These are phyloP conservation scores for Falcunculus frontatus DNA, from an alignment of 2,113 vertebrate genomes.

Conservation along the genomic window DNA sequence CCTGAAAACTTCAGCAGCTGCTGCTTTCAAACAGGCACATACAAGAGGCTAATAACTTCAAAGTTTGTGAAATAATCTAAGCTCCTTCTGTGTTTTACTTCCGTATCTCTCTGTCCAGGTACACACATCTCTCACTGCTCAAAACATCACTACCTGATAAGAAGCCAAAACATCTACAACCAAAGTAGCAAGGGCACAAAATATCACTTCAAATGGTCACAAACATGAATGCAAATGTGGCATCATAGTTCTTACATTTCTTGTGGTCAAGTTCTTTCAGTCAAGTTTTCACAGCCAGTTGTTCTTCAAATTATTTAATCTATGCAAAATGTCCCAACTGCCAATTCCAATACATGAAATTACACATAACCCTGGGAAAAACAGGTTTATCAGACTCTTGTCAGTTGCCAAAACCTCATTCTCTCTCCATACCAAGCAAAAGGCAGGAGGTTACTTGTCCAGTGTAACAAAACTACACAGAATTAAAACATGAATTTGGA, in stretches of 20 bases:
- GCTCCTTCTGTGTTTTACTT: background rate
- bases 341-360: accelerated
- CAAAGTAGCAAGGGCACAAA: background rate
- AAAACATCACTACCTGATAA: background rate
- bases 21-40: background rate
- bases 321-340: background rate
- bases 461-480: background rate
- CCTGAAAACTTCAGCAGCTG: background rate
- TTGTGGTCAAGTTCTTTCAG: background rate
- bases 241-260: background rate
- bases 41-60: background rate
- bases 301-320: background rate
- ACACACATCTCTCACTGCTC: background rate
- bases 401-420: background rate
- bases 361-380: background rate
- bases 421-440: background rate
- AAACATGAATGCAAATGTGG: background rate
- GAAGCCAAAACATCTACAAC: background rate
- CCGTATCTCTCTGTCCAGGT: background rate
- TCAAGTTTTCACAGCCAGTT: background rate
- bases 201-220: background rate
- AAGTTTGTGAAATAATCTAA: background rate
- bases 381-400: background rate
- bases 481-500: background rate
- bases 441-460: background rate